Base-by-base conservation (phyloP, 2,113 vertebrate species). In the Bubo blakistoni region DNA sequence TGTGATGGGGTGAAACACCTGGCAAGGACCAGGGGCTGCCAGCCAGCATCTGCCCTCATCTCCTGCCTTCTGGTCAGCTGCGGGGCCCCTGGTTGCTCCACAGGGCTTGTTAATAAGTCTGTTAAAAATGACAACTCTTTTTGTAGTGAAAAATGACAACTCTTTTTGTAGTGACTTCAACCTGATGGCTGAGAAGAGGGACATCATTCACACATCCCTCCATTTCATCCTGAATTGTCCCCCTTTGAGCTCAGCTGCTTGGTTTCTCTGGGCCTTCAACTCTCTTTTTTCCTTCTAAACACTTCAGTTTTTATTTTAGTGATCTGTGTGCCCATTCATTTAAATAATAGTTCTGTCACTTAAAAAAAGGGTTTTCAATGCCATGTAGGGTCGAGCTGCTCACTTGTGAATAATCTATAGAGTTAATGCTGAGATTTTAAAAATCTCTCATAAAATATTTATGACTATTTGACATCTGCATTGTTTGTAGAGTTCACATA, bases 321-420 rank as follows among this genome's bases (percentile, higher is more conserved):
- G 19, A 36, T 46, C 47, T 63, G 4, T 47, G 8, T 40, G 10
- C 8, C 54, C 4, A 3, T 81, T n/a, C 15, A 51, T 83, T 73
- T 62, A 77, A 86, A 59, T 70, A 73, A 26, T 11, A 71, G 30
- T 62, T 66, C 55, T 74, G 16, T 26, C 42, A 47, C 27, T 66
- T 87, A 24, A 66, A 51, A 81, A 80, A 32, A 2, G 20, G 3
- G 2, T 10, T 38, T 55, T 76, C 69, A 86, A 6, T 51, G n/a
- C 13, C 18, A 5, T 0, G 0, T 42, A 29, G 66, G 20, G n/a
- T 47, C 0, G 8, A 67, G 25, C 70, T 84, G 25, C 51, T 81
- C 19, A 16, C n/a, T 42, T 0, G 1, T 61, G 63, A 66, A 44
- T 74, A 32, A 62, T 63, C 47, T 80, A 1, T 22, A 21, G 49